These are phyloP conservation scores for Oscheius sp. DNA, from an alignment of 2,888 invertebrate genomes.

Conservation along the genomic window DNA sequence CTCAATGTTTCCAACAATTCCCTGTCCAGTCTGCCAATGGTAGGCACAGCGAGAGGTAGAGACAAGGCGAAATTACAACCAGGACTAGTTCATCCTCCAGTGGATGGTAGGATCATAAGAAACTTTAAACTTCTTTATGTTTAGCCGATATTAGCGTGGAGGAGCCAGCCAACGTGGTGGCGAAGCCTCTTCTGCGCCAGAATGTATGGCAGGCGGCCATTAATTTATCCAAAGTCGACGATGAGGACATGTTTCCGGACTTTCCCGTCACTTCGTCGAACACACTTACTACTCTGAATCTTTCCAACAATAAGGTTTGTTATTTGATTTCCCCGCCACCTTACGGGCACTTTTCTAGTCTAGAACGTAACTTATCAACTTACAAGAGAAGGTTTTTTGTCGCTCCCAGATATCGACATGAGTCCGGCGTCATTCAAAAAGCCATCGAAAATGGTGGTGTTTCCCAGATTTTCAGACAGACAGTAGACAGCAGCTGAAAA, in stretches of 20 bases:
- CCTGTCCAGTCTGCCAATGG: conserved; percentile 52
- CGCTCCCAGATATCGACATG: no score
- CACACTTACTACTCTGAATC: conserved; percentile 82
- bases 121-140: not conserved
- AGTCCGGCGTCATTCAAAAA: no score
- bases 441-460: no score
- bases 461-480: no score
- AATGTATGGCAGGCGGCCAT: conserved; percentile 55
- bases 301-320: conserved; percentile 86
- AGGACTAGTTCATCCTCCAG: conserved; percentile 15
- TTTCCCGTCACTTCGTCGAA: conserved; percentile 58
- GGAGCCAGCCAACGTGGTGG: conserved; percentile 30
- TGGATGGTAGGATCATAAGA: conserved; percentile 2
- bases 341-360: no score
- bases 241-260: conserved; percentile 74
- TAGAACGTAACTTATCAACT: no score
- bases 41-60: conserved; percentile 38
- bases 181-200: conserved; percentile 44
- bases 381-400: no score
- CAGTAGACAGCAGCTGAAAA: no score
- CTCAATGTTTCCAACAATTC: conserved; percentile 52
- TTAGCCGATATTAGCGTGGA: conserved; percentile 29
- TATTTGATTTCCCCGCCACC: not conserved
- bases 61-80: conserved; percentile 36
- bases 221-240: conserved; percentile 58